Conservation (phyloP, 2,113 vertebrate species). For the Neolamprologus falcicula region DNA sequence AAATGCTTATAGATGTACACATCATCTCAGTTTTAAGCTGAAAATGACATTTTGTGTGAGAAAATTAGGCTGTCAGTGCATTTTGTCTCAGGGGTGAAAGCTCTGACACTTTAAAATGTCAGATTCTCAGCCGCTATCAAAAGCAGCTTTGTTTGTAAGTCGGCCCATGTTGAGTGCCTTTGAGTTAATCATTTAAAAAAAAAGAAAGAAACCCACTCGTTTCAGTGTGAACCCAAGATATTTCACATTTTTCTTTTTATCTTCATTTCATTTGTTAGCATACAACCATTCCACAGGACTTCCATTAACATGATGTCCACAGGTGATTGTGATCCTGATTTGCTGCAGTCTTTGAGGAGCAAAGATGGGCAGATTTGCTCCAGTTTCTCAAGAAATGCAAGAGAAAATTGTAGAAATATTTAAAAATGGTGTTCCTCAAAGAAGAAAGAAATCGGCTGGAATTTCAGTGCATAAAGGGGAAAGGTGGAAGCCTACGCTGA, state of each 20-base stretch:
- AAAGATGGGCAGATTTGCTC: not conserved
- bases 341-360: not conserved
- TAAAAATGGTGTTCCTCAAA: not conserved
- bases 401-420: not conserved
- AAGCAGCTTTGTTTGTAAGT: slow-evolving; percentile 10
- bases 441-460: not conserved
- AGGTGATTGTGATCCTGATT: not conserved
- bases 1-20: not conserved
- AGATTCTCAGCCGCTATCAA: not conserved
- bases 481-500: not conserved
- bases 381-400: not conserved
- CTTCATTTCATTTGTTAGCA: not conserved
- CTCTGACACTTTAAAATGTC: slow-evolving; percentile 17
- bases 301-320: not conserved
- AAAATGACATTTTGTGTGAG: not conserved
- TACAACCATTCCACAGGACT: not conserved
- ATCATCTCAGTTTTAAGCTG: not conserved
- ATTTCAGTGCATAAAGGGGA: not conserved
- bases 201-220: not conserved
- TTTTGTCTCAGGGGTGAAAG: not conserved
- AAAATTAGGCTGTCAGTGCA: not conserved
- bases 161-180: not conserved
- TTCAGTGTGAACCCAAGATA: not conserved
- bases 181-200: not conserved
- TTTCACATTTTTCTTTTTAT: not conserved